Evolutionary conservation across 2,797 vertebrate species (phyloP).

Genomic region (Pempheris klunzingeri): DNA sequence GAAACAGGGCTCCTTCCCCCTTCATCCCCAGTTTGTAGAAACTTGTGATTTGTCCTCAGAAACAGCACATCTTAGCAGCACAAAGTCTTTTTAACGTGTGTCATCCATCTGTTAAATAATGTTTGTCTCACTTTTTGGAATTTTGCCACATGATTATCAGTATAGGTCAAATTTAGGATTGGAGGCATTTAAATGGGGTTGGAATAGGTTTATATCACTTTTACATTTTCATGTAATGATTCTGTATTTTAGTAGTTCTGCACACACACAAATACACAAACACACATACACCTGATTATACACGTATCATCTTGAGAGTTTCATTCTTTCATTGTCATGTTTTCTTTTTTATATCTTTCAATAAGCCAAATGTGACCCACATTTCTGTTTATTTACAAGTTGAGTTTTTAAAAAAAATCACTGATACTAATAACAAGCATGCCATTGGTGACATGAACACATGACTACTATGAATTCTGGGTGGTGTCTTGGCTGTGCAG

Average conservation of each 20-base stretch:
- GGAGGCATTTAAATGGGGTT: conserved; percentile 40
- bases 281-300: conserved; percentile 25
- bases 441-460: conserved; percentile 18
- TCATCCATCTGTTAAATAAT: conserved; percentile 53
- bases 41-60: conserved; percentile 73
- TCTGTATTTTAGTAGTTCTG: conserved; percentile 66
- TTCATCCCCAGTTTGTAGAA: conserved; percentile 68
- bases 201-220: conserved; percentile 44
- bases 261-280: conserved; percentile 53
- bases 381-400: conserved; percentile 5
- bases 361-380: conserved; percentile 61
- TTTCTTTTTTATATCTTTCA: conserved; percentile 26
- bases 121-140: conserved; percentile 63
- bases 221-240: conserved; percentile 63
- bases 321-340: conserved; percentile 4
- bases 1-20: conserved; percentile 45
- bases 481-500: not conserved
- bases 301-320: conserved; percentile 30
- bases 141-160: conserved; percentile 69
- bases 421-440: not conserved
- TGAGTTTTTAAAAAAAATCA: conserved; percentile 11
- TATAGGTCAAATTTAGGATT: conserved; percentile 59
- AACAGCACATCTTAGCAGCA: conserved; percentile 82
- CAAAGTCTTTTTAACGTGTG: conserved; percentile 72
- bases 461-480: conserved; percentile 28